Percentiles rank a stretch among this genome's conserved stretches.
Conservation (phyloP, 1,140 invertebrate species). For the Sarcophaga bullata region DNA sequence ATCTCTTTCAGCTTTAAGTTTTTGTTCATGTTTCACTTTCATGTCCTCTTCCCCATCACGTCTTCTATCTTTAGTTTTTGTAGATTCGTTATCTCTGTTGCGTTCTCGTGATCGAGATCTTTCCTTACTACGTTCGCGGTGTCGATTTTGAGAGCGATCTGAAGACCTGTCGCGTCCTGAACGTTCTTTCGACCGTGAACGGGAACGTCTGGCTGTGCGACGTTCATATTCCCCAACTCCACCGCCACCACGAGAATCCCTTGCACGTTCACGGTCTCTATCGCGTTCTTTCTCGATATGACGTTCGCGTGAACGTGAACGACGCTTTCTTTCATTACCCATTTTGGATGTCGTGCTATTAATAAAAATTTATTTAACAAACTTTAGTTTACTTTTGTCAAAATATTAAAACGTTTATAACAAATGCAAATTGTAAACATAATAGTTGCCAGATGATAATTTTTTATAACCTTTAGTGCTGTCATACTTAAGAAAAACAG, state of each 20-base stretch:
- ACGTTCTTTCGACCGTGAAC: constrained; percentile 60
- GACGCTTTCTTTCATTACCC: constrained; percentile 69
- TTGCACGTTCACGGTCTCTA: constrained; percentile 45
- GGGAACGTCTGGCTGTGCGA: constrained; percentile 43
- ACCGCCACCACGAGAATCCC: constrained; percentile 59
- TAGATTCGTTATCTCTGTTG: neutral
- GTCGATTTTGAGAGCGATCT: constrained; percentile 43
- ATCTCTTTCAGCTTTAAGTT: constrained; percentile 64
- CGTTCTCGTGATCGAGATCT: constrained; percentile 67
- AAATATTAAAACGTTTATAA: neutral
- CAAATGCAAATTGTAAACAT: neutral
- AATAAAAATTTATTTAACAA: no score
- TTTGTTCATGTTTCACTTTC: neutral
- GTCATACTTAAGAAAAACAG: no score
- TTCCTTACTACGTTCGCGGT: constrained; percentile 28
- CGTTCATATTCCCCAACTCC: constrained; percentile 51
- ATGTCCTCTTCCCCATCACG: constrained; percentile 33
- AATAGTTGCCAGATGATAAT: neutral
- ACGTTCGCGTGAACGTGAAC: constrained; percentile 68
- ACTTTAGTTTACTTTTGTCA: no score
- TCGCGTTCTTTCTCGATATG: constrained; percentile 50
- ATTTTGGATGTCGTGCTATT: constrained; percentile 49
- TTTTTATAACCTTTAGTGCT: no score
- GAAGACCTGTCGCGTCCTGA: neutral
- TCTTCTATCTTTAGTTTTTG: constrained; percentile 36